phyloP scores from a whole-genome alignment of 2,888 invertebrate genomes.

The Cataglyphis rosenhaueri region DNA sequence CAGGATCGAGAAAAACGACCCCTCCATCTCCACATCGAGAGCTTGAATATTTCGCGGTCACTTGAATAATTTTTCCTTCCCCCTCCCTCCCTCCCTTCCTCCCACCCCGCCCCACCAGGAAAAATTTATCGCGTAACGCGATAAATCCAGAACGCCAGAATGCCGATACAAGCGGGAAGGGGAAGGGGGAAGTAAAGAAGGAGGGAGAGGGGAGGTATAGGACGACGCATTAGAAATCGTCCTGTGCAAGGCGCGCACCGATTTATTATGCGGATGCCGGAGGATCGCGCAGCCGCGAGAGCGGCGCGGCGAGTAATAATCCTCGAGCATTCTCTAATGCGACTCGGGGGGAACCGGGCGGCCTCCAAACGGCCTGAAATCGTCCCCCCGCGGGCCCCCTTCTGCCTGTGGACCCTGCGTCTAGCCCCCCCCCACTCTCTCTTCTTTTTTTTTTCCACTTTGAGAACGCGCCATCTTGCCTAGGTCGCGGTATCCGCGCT shows the following conservation, averaged over 20 bases:
- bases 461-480: constrained; percentile 70
- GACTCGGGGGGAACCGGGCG: constrained; percentile 82
- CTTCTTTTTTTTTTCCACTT: too few relatives aligned
- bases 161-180: background rate
- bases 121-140: constrained; percentile 6
- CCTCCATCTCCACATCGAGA: background rate
- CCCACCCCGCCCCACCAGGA: background rate
- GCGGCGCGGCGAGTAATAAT: constrained; percentile 81
- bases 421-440: constrained; percentile 16
- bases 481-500: constrained; percentile 66
- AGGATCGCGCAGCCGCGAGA: constrained; percentile 80
- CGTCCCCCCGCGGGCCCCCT: constrained; percentile 60
- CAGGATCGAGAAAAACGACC: background rate
- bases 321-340: constrained; percentile 84
- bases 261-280: constrained; percentile 83
- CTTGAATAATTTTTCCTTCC: background rate
- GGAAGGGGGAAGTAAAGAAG: too few relatives aligned
- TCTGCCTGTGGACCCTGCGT: constrained; percentile 58
- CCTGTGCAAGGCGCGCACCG: constrained; percentile 45
- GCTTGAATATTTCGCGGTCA: constrained; percentile 16
- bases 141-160: constrained; percentile 6
- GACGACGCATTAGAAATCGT: constrained; percentile 59
- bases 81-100: too few relatives aligned
- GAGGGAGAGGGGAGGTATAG: background rate
- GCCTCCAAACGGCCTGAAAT: constrained; percentile 82